Evolutionary conservation across 1,140 invertebrate species (phyloP).

Genomic region (Hyphantria cunea): DNA sequence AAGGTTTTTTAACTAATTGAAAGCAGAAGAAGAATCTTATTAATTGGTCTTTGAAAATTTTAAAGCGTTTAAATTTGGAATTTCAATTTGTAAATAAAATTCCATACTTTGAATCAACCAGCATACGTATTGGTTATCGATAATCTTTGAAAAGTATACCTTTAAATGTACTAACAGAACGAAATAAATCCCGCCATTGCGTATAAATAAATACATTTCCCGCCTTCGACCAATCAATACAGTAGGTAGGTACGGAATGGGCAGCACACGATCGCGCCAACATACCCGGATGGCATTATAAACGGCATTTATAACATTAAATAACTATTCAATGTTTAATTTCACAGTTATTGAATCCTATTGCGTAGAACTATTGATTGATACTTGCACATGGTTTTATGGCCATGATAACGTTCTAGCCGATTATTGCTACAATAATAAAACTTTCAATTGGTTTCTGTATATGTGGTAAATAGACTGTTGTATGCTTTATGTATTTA

Average conservation of each 20-base stretch:
- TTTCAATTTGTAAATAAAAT: too few species aligned
- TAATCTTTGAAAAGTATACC: too few species aligned
- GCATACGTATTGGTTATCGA: too few species aligned
- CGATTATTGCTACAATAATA: conserved; percentile 3
- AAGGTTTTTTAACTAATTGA: too few species aligned
- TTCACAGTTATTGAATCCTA: conserved; percentile 46
- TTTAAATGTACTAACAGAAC: too few species aligned
- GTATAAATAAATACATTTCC: too few species aligned
- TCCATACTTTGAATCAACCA: too few species aligned
- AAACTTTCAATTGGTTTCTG: conserved; percentile 3
- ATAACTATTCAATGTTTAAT: conserved; percentile 45
- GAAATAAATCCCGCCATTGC: too few species aligned
- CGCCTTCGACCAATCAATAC: neutral
- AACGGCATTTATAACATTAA: conserved; percentile 33
- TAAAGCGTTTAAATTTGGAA: too few species aligned
- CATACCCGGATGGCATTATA: neutral
- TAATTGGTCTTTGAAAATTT: too few species aligned
- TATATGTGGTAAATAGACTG: conserved; percentile 1
- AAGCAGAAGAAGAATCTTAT: too few species aligned
- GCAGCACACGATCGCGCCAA: neutral
- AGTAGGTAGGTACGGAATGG: neutral
- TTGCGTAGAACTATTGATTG: neutral
- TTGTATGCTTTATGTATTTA: neutral
- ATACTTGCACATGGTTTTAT: conserved; percentile 4
- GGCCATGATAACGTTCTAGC: neutral